Percentiles rank a stretch among this genome's conserved stretches.
phyloP scores from a whole-genome alignment of 1,140 invertebrate genomes.

The Solenopsis invicta region DNA sequence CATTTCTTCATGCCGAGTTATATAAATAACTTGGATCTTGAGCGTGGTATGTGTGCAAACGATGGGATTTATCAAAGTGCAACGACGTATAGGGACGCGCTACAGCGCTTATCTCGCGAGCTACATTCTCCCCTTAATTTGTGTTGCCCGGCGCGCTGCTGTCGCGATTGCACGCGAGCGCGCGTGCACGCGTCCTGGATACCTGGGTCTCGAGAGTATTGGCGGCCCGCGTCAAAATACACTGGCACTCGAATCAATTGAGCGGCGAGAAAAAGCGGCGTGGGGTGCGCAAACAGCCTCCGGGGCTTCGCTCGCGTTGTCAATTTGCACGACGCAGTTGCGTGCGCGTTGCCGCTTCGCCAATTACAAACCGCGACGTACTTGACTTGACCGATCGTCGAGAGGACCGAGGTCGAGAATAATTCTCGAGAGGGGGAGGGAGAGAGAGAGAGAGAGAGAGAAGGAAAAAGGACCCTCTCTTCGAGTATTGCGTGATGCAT shows the following conservation, averaged over 20 bases:
- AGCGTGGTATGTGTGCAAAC: conserved; percentile 4
- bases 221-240: conserved; percentile 32
- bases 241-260: conserved; percentile 50
- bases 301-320: conserved; percentile 5
- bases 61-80: conserved; percentile 28
- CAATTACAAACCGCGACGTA: conserved; percentile 49
- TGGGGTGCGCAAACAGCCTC: conserved; percentile 46
- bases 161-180: background rate
- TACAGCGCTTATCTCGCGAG: conserved; percentile 31
- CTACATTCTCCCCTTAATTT: conserved; percentile 30
- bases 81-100: background rate
- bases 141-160: background rate
- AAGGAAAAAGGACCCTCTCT: background rate
- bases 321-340: conserved; percentile 51
- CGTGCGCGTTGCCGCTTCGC: conserved; percentile 18
- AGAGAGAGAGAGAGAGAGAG: background rate
- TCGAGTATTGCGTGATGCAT: conserved; percentile 37
- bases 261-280: conserved; percentile 56
- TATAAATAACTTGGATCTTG: conserved; percentile 16
- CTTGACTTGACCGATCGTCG: conserved; percentile 50
- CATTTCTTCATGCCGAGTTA: background rate
- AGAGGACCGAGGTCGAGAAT: conserved; percentile 43
- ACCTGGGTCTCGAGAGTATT: conserved; percentile 7
- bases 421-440: conserved; percentile 14
- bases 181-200: background rate